Base-by-base conservation (phyloP, 2,888 invertebrate genomes). In the Drosophila anomelani region DNA sequence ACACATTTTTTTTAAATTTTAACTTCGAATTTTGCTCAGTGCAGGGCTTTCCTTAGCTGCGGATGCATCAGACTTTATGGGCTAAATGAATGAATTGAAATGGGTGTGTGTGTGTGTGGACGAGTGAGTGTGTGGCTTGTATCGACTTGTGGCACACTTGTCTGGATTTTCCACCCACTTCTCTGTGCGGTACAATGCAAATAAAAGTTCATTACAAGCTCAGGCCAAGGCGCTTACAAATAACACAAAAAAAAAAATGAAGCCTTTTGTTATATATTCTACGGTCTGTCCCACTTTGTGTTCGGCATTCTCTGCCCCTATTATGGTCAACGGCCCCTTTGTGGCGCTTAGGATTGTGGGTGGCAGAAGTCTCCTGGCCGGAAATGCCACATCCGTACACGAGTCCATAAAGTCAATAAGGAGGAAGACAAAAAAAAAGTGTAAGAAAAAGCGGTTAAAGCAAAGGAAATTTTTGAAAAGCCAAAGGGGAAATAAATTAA, bases 61-160 rank as follows among this genome's bases (percentile, higher is more conserved):
- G 78, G 76, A 78, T 61, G 53, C 72, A 66, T 62, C 78, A 26
- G 75, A 43, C 84, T 76, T 85, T 85, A 85, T 83, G 81, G 86
- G 79, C 61, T 80, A 88, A 88, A 83, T 83, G 88, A 85, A 85
- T 85, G 84, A 85, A 88, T 85, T 85, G 84, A 86, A 88, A 85
- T 85, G 88, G 88, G 86, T 77, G 85, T 44, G 61, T 46, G 46
- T n/a, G n/a, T n/a, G 29, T 26, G n/a, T 34, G 34, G 54, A 46
- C 67, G 54, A 55, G 68, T 47, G 47, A 12, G 56, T 67, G 66
- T 67, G 67, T 46, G 68, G 88, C 80, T 83, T 88, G 84, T 84
- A 84, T 84, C 88, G 84, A 77, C 88, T 84, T 84, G 75, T 78
- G 86, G 67, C 75, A 74, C 83, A 84, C 80, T 88, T 79, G 83